A percentile compares a stretch with the other conserved stretches of the same genome.
Conservation (phyloP, 2,113 vertebrate genomes). For the Centropus bengalensis region DNA sequence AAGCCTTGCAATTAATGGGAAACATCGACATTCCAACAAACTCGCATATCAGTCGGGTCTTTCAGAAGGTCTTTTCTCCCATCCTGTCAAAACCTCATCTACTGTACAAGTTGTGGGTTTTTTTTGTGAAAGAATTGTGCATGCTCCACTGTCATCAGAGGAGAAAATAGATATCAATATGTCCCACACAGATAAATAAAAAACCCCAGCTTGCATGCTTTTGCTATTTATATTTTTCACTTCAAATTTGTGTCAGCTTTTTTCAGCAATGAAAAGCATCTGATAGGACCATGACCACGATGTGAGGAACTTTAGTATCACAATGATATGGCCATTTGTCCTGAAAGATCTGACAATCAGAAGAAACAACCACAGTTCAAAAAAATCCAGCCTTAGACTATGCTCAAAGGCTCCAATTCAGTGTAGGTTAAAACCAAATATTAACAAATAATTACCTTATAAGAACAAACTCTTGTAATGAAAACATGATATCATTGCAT, state of each 20-base stretch:
- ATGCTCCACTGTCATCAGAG: not conserved
- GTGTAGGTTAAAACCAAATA: not conserved
- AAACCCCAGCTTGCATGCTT: not conserved
- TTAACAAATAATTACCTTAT: slow-evolving; percentile 56
- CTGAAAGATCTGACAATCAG: not conserved
- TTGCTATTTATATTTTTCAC: not conserved
- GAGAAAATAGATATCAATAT: not conserved
- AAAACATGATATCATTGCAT: slow-evolving; percentile 12
- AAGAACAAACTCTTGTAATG: slow-evolving; percentile 50
- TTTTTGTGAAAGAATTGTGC: not conserved
- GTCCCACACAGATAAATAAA: not conserved
- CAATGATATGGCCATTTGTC: not conserved
- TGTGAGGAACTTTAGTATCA: not conserved
- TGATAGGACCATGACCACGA: not conserved
- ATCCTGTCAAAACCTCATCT: slow-evolving; percentile 68
- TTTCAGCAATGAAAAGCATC: not conserved
- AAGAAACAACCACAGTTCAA: not conserved
- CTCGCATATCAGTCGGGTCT: slow-evolving; percentile 24
- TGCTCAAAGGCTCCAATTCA: slow-evolving; percentile 16
- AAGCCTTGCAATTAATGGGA: slow-evolving; percentile 75
- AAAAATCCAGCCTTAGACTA: not conserved
- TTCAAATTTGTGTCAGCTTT: not conserved
- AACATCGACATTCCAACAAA: slow-evolving; percentile 56
- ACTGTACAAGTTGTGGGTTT: slow-evolving; percentile 8
- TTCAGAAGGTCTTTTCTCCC: slow-evolving; percentile 46